Base-by-base conservation (phyloP, 2,888 invertebrate species). In the Oegoconia quadripuncta region DNA sequence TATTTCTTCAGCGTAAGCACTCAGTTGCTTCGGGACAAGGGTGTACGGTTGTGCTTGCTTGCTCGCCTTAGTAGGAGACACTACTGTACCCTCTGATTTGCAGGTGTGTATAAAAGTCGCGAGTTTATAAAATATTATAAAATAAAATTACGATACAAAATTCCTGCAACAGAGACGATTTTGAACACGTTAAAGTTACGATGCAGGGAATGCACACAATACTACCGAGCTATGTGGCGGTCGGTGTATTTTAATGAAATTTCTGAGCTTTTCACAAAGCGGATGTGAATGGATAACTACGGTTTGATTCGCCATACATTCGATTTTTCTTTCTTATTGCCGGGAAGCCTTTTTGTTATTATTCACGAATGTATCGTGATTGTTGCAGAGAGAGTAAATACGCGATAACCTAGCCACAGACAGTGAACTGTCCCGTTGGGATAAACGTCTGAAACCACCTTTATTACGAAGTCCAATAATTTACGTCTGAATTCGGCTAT, bases 161-260 rank as follows among this genome's bases (percentile, higher is more conserved):
- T 11, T 2, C 6, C 22, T 9, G 22, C 2, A 9, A 9, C 2
- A 9, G 6, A 27, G 27, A 27, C 2, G 3, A 15, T 15, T 29
- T 29, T 17, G 16, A 16, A 15, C 6, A 2, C 16, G 8, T 29
- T 4, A 15, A 27, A 27, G 27, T 13, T 3, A 12, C 13, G 8
- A 11, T 27, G 27, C 9, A 13, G 6, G 15, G 16, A 26, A 28
- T 26, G 13, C 25, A 9, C 22, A 23, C 31, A 18, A 27, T 32
- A 38, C 20, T 20, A 18, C 17, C 14, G 26, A 14, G 30, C 15
- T 15, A 11, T 18, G 17, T 14, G 12, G 22, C 15, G 18, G 23
- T 49, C 57, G 57, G 62, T 67, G 71, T 62, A 68, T 69, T 77
- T 77, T 76, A 76, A 80, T 79, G 74, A 76, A 80, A 80, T 80